Base-by-base conservation (phyloP, 1,140 invertebrate species). In the Trinorchestia longiramus region DNA sequence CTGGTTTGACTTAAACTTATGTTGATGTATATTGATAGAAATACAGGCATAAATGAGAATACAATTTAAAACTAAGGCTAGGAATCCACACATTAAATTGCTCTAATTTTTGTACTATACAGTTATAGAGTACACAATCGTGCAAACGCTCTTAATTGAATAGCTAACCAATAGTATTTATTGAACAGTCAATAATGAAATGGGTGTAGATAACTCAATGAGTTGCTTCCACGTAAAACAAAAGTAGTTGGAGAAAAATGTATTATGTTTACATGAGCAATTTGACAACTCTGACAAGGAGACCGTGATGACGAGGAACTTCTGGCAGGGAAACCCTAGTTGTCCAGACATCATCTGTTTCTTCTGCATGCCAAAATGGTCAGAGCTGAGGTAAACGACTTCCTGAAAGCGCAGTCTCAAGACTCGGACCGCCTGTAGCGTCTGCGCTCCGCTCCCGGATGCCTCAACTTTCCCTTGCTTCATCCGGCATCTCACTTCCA, bases 371-470 rank as follows among this genome's bases (percentile, higher is more conserved):
- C 62, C 62, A 19, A 1, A 36, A 77, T 36, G 62, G 1, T 77
- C 15, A 77, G 62, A 77, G 62, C 62, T 77, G 62, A 77, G 62
- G 62, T 77, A 77, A 77, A 77, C 62, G 62, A 77, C 62, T 77
- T 77, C 62, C 62, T 77, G 62, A 15, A 77, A 53, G 47, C 47
- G 6, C 47, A 87, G 87, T 41, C 87, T 36, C 40, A 36, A 87
- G 40, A 41, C 88, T 42, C 88, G 23, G 88, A 90, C 28, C 41
- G 88, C 88, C 88, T 36, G 88, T 90, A 90, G 88, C 88, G 62
- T 77, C 47, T 87, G 36, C 40, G 87, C 36, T 40, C 88, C n/a
- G 88, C 43, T 90, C 88, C 88, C 88, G 88, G 88, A 90, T 90
- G 88, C 88, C 43, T 90, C 4, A 4, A 90, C 88, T 90, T 90